Percentiles rank a stretch among this genome's conserved stretches.
Conservation (phyloP, 2,888 invertebrate genomes). For the Folsomia candida region DNA sequence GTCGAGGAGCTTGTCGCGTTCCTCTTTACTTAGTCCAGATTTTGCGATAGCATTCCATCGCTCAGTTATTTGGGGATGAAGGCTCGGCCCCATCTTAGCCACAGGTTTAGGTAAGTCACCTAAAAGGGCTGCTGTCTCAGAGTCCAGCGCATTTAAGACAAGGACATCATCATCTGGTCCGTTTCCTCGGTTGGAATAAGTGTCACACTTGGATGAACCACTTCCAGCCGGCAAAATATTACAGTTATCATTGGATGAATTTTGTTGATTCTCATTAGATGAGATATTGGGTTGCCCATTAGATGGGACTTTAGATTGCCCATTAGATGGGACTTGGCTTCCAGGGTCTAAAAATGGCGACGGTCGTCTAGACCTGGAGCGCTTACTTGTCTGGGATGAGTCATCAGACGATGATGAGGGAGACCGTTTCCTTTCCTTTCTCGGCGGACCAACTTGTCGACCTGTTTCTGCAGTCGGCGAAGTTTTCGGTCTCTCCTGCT, state of each 20-base stretch:
- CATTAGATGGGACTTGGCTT: too few relatives aligned
- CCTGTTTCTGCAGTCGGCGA: too few relatives aligned
- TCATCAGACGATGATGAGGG: too few relatives aligned
- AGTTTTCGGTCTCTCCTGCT: too few relatives aligned
- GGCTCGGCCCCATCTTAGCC: neutral
- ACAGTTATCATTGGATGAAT: too few relatives aligned
- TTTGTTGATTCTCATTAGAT: neutral
- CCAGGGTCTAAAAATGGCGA: too few relatives aligned
- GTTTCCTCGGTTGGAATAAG: neutral
- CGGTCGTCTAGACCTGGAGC: too few relatives aligned
- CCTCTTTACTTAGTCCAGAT: neutral
- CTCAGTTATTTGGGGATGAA: neutral
- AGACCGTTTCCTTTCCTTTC: too few relatives aligned
- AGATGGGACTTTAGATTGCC: neutral
- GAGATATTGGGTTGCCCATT: neutral
- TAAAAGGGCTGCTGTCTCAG: neutral
- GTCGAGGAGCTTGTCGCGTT: neutral
- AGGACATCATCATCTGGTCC: neutral
- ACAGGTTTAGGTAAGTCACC: neutral
- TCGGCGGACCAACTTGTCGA: too few relatives aligned
- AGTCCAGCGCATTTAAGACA: neutral
- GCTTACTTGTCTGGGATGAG: too few relatives aligned
- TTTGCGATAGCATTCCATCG: slow-evolving; percentile 1
- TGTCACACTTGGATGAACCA: neutral
- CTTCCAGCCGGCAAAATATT: too few relatives aligned